Conservation (phyloP, 2,888 invertebrate genomes). For the Syrista parreyssii region DNA sequence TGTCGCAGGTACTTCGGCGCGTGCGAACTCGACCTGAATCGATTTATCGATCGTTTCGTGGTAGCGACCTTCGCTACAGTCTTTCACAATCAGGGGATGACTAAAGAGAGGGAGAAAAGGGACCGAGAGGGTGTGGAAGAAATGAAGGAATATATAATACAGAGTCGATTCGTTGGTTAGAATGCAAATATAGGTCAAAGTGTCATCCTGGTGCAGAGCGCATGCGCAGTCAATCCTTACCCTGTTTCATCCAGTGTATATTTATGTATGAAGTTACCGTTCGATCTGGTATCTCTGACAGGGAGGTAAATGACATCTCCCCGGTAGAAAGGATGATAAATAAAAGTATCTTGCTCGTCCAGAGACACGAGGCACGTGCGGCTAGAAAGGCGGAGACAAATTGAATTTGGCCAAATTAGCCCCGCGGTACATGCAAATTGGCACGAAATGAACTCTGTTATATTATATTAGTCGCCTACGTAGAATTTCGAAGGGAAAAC, state of each 20-base stretch:
- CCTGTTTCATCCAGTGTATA: too few species aligned
- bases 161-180: slow-evolving; percentile 24
- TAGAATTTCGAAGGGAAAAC: slow-evolving; percentile 62
- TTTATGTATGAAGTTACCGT: too few species aligned
- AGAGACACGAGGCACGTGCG: slow-evolving; percentile 44
- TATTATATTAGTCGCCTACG: slow-evolving; percentile 63
- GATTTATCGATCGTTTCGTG: slow-evolving; percentile 50
- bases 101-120: too few species aligned
- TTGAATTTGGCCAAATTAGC: slow-evolving; percentile 61
- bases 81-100: too few species aligned
- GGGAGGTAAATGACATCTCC: too few species aligned
- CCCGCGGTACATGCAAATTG: slow-evolving; percentile 63
- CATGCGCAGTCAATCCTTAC: too few species aligned
- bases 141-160: too few species aligned
- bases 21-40: slow-evolving; percentile 46
- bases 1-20: slow-evolving; percentile 27
- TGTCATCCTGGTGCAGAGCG: too few species aligned
- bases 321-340: neutral
- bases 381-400: slow-evolving; percentile 56
- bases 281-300: too few species aligned
- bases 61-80: too few species aligned
- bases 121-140: too few species aligned
- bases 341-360: neutral
- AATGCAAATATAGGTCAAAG: slow-evolving; percentile 38
- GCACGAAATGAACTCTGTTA: slow-evolving; percentile 63